Evolutionary conservation across 2,888 invertebrate genomes (phyloP), one percentile per base, ranked within the genome.

Genomic region (Drosophila emarginata): DNA sequence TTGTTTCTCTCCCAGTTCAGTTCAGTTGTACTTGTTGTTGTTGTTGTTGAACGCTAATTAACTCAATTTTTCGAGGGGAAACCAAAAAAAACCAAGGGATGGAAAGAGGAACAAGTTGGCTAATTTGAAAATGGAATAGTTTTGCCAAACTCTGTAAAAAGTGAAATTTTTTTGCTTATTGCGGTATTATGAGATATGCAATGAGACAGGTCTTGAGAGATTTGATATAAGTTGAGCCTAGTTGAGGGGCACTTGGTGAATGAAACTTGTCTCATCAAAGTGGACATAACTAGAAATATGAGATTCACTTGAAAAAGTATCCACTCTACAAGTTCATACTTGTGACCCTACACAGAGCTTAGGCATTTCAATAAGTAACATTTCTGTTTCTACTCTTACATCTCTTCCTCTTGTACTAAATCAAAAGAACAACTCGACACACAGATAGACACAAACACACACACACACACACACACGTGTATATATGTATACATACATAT

Each of bases 121-220:
- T 82, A 81, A 75, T 85, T 79, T 74, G 59, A 71, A 79, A 81
- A 77, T 68, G 68, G 65, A 74, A 71, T 74, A 73, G 68, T 74
- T 74, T 61, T 62, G 14, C 15, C 14, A 53, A 52, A 50, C 72
- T 62, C 63, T 63, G 18, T 2, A 39, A 66, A 56, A n/a, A 18
- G 40, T 7, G 54, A 54, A 52, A 62, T 67, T 74, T 67, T 74
- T 63, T 60, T 56, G 51, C 28, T 28, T 28, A 28, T 28, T 28
- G 11, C 32, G 50, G 51, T 73, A 66, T 65, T 73, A 71, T 71
- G 73, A 64, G 72, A 51, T 66, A 56, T 61, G 73, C 59, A 65
- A 52, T 65, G 39, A 18, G 56, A 59, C 39, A 36, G 14, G 50
- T 9, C 66, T 23, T 36, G 40, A 36, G 65, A 56, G 72, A 36